These are phyloP conservation scores for Aythya baeri DNA, from an alignment of 2,113 vertebrate genomes.

Conservation along the genomic window DNA sequence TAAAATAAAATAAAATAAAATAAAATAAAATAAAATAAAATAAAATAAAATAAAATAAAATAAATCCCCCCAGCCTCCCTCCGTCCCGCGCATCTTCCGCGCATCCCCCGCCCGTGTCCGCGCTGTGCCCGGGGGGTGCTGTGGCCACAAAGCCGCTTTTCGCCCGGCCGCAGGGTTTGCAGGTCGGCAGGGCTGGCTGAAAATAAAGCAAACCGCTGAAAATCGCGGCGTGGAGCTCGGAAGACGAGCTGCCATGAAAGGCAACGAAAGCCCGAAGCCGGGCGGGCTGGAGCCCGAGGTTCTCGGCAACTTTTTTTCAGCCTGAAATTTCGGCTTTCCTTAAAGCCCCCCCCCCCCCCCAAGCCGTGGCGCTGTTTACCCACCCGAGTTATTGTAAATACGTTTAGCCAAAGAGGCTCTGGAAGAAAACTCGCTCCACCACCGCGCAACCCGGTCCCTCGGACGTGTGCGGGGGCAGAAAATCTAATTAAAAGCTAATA, in stretches of 20 bases:
- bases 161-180: too few relatives aligned
- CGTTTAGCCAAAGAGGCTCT: conserved; percentile 18
- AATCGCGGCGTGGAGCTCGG: too few relatives aligned
- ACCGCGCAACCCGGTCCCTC: conserved; percentile 39
- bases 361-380: conserved; percentile 12
- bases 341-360: neutral
- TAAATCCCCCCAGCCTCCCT: neutral
- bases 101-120: neutral
- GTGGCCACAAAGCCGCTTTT: too few relatives aligned
- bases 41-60: neutral
- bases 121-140: neutral
- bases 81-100: neutral
- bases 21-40: too few relatives aligned
- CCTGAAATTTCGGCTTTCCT: neutral
- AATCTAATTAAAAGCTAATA: conserved; percentile 46
- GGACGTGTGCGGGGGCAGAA: conserved; percentile 1
- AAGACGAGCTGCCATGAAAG: too few relatives aligned
- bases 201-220: too few relatives aligned
- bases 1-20: too few relatives aligned
- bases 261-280: too few relatives aligned
- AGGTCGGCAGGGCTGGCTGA: too few relatives aligned
- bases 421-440: neutral
- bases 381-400: neutral
- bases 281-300: too few relatives aligned
- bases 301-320: neutral